Percentiles rank a stretch among this genome's conserved stretches.
These are phyloP conservation scores for Bombyx mori DNA, from an alignment of 1,140 invertebrate species.

Conservation along the genomic window DNA sequence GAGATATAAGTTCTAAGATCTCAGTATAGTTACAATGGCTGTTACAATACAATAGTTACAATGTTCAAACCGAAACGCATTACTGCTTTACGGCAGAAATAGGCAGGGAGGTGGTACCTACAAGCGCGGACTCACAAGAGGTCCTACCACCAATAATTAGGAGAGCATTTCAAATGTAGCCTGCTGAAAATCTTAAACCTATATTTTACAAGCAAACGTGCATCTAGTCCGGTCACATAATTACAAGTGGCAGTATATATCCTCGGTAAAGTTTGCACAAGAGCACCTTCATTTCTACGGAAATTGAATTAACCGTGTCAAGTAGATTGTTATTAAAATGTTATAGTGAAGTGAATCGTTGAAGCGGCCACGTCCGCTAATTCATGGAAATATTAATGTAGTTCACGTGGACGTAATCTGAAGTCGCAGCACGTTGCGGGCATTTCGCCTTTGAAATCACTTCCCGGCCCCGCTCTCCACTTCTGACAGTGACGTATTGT, in stretches of 20 bases:
- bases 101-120: too few relatives aligned
- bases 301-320: not conserved
- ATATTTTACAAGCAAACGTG: not conserved
- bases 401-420: constrained; percentile 40
- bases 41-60: not conserved
- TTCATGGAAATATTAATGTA: constrained; percentile 52
- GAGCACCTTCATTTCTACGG: not conserved
- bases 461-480: constrained; percentile 38
- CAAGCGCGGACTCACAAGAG: too few relatives aligned
- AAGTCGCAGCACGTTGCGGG: constrained; percentile 50
- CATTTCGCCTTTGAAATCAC: constrained; percentile 60
- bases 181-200: not conserved
- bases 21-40: too few relatives aligned
- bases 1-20: too few relatives aligned
- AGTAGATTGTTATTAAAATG: constrained; percentile 8
- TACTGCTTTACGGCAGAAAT: too few relatives aligned
- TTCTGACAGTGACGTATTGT: constrained; percentile 60
- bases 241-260: not conserved
- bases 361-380: constrained; percentile 35
- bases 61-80: not conserved
- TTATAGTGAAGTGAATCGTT: constrained; percentile 20
- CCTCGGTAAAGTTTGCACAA: not conserved
- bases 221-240: not conserved
- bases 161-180: not conserved
- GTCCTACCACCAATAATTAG: too few relatives aligned